Conservation (phyloP, 2,113 vertebrate species). For the Rafetus swinhoei region DNA sequence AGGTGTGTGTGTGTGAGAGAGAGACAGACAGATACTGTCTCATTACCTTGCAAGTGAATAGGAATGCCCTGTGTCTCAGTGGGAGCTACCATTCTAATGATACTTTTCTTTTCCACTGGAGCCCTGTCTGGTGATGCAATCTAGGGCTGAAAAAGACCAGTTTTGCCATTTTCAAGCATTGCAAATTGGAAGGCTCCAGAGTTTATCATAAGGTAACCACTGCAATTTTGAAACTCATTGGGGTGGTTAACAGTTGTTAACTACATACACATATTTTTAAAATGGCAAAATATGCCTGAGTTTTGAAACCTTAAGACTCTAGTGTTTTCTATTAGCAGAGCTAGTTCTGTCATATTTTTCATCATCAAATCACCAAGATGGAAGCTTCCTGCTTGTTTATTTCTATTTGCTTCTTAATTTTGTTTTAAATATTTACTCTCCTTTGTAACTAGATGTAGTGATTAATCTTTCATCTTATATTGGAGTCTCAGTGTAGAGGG, state of each 20-base stretch:
- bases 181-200: background rate
- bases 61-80: background rate
- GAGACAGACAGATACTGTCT: background rate
- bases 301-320: slow-evolving; percentile 40
- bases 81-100: background rate
- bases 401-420: background rate
- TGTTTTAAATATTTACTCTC: slow-evolving; percentile 4
- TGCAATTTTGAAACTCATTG: background rate
- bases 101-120: background rate
- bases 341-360: slow-evolving; percentile 32
- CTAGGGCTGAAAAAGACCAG: slow-evolving; percentile 3
- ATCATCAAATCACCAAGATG: background rate
- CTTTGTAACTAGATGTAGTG: background rate
- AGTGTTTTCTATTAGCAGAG: slow-evolving; percentile 27
- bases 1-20: background rate
- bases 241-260: slow-evolving; percentile 11
- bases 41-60: background rate
- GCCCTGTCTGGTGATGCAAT: background rate
- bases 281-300: background rate
- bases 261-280: background rate
- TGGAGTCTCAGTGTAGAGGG: background rate
- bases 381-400: background rate
- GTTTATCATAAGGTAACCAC: background rate
- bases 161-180: background rate
- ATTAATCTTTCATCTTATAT: background rate